These are phyloP conservation scores for Proterorhinus semilunaris DNA, from an alignment of 2,113 vertebrate genomes.

Conservation along the genomic window DNA sequence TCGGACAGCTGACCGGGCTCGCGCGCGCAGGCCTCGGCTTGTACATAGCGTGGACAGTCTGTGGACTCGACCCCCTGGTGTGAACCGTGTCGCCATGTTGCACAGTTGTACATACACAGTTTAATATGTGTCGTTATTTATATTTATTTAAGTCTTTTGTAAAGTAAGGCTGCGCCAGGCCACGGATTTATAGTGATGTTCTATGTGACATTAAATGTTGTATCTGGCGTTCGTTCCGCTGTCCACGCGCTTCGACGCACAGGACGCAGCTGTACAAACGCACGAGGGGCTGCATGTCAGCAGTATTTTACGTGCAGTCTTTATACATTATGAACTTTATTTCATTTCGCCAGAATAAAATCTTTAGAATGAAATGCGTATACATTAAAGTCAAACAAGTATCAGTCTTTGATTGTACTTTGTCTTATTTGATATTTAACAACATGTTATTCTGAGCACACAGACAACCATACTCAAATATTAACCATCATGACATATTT, in stretches of 20 bases:
- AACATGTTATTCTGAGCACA: not conserved
- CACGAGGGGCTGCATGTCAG: not conserved
- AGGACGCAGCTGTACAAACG: slow-evolving; percentile 1
- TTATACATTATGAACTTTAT: slow-evolving; percentile 19
- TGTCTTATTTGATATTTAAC: not conserved
- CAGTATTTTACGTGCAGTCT: not conserved
- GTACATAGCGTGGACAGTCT: slow-evolving; percentile 62
- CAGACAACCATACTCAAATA: not conserved
- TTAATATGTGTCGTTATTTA: slow-evolving; percentile 76
- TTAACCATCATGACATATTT: not conserved
- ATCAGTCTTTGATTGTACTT: not conserved
- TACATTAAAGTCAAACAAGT: slow-evolving; percentile 56
- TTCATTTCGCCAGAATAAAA: slow-evolving; percentile 37
- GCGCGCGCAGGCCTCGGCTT: not conserved
- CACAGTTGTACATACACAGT: slow-evolving; percentile 81
- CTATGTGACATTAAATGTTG: slow-evolving; percentile 60
- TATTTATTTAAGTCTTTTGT: slow-evolving; percentile 76
- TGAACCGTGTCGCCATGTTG: slow-evolving; percentile 83
- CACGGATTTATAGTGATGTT: slow-evolving; percentile 46
- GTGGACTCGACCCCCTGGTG: slow-evolving; percentile 57
- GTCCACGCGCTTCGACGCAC: not conserved
- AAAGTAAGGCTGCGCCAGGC: slow-evolving; percentile 27
- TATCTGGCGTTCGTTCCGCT: slow-evolving; percentile 20
- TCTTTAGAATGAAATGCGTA: slow-evolving; percentile 41
- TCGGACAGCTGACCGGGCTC: slow-evolving; percentile 88